phyloP scores from a whole-genome alignment of 64 coral and sea anemone species.

The Pachyseris speciosa region DNA sequence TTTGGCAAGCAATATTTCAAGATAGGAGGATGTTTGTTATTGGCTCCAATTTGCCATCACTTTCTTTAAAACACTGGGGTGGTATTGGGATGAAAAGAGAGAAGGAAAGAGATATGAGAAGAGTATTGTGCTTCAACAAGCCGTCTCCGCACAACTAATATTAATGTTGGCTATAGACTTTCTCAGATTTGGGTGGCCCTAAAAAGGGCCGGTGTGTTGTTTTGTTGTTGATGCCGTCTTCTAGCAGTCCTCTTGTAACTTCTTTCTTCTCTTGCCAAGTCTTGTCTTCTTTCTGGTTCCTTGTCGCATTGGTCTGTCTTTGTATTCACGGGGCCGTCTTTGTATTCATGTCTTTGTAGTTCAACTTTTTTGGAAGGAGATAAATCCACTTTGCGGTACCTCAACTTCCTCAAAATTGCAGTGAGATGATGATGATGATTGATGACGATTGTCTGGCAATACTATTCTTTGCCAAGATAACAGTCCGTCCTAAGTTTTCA shows the following conservation, averaged over 20 bases:
- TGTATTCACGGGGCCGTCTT: background rate
- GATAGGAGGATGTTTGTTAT: too few species aligned
- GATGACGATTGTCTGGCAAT: background rate
- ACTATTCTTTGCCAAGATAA: background rate
- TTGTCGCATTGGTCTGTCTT: background rate
- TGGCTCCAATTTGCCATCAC: too few species aligned
- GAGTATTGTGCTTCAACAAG: constrained; percentile 26
- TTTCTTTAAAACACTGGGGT: too few species aligned
- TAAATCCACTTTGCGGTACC: background rate
- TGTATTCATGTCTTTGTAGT: background rate
- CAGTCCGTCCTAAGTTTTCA: background rate
- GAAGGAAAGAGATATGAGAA: background rate
- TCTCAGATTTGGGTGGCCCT: constrained; percentile 79
- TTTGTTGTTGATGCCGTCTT: constrained; percentile 12
- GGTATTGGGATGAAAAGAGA: background rate
- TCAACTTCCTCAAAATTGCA: constrained; percentile 10
- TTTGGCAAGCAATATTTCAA: too few species aligned
- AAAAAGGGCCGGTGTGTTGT: constrained; percentile 69
- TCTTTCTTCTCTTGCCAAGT: background rate
- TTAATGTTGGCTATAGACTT: constrained; percentile 68
- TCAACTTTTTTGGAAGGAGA: constrained; percentile 16
- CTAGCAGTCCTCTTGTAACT: background rate
- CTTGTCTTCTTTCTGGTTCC: background rate
- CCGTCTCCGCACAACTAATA: background rate
- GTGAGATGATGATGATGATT: background rate